These are phyloP conservation scores for Pristionchus arcanus DNA, from an alignment of 2,888 invertebrate genomes.

Conservation along the genomic window DNA sequence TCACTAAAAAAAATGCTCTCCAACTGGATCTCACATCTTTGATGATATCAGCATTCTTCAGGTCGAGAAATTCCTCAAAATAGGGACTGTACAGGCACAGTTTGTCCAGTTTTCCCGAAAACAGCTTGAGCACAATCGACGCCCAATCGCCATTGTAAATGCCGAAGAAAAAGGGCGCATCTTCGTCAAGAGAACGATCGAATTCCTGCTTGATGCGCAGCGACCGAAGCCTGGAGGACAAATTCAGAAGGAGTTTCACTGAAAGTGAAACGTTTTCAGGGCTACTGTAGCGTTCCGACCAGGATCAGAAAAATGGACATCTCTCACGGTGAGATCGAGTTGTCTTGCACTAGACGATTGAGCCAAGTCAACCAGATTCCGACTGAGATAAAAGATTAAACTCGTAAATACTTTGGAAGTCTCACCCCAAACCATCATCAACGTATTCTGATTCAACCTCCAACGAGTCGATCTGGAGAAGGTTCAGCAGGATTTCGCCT, in stretches of 20 bases:
- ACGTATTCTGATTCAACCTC: no score
- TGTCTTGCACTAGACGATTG: neutral
- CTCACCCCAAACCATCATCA: no score
- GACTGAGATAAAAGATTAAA: neutral
- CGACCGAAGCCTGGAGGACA: neutral
- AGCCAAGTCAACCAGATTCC: neutral
- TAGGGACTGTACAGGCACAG: neutral
- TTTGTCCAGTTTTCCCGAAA: neutral
- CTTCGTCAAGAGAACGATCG: neutral
- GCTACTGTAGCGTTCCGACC: neutral
- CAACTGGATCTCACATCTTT: neutral
- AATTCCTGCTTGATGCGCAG: neutral
- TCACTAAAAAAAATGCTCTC: neutral
- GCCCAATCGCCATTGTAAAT: neutral
- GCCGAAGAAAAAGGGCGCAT: neutral
- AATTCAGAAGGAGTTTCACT: neutral
- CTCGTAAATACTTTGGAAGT: neutral
- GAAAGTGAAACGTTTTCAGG: neutral
- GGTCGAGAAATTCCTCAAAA: neutral
- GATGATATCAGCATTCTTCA: neutral
- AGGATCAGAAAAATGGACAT: neutral
- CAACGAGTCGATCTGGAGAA: no score
- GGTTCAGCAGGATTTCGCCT: no score
- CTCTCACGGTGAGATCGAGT: neutral
- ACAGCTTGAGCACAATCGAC: neutral